Evolutionary conservation across 2,797 vertebrate genomes (phyloP).

Genomic region (Syndactyla subalaris): DNA sequence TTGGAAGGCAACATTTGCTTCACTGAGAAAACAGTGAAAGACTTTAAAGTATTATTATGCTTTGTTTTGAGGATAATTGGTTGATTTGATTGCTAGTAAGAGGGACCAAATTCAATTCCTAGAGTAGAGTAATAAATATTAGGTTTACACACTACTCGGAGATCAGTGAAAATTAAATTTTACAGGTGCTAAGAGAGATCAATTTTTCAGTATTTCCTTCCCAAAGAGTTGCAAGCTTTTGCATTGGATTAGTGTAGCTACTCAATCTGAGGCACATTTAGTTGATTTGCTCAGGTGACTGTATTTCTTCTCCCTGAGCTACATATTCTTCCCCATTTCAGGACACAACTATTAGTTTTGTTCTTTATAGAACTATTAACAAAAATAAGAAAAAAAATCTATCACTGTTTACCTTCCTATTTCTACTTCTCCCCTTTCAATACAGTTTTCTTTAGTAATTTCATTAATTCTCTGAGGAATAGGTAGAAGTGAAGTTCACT

Average conservation of each 20-base stretch:
- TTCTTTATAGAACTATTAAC: background rate
- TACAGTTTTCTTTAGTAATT: background rate
- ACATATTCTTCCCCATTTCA: background rate
- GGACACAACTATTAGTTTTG: background rate
- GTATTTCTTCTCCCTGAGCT: background rate
- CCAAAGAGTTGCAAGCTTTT: background rate
- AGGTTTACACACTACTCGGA: background rate
- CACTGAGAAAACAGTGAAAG: background rate
- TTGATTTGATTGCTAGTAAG: background rate
- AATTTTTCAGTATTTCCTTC: background rate
- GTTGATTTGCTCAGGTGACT: background rate
- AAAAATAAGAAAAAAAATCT: background rate
- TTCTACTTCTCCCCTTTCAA: background rate
- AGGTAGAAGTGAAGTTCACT: background rate
- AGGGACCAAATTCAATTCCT: background rate
- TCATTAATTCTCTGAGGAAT: background rate
- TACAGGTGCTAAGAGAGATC: background rate
- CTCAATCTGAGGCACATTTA: background rate
- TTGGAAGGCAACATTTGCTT: background rate
- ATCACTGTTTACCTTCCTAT: background rate
- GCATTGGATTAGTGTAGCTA: background rate
- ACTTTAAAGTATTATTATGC: background rate
- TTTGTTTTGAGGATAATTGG: background rate
- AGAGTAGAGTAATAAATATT: background rate
- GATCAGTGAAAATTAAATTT: slow-evolving; percentile 20